These are phyloP conservation scores for Grammomys dolichurus DNA, from an alignment of 2,113 vertebrate species.

Conservation along the genomic window DNA sequence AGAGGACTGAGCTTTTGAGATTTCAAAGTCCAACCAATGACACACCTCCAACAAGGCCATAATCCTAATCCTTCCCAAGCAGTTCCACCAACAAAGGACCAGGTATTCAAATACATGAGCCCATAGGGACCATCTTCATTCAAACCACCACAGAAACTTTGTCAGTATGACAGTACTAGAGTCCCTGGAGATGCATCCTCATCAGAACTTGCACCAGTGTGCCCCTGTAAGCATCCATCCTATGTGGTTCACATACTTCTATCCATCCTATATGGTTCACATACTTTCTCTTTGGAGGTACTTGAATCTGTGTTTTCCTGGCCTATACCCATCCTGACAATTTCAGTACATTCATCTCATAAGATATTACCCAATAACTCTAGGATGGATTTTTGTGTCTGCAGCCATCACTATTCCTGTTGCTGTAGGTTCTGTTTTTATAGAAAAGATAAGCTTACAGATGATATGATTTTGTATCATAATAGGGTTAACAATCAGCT, in stretches of 20 bases:
- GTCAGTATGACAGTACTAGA: accelerated
- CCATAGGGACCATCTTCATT: neutral
- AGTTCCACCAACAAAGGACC: neutral
- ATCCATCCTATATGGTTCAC: accelerated
- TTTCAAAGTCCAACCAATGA: neutral
- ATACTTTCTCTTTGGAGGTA: neutral
- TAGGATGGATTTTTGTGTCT: neutral
- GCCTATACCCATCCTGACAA: neutral
- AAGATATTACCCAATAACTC: neutral
- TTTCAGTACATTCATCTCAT: neutral
- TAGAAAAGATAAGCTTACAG: neutral
- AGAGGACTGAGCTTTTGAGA: neutral
- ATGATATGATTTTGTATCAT: neutral
- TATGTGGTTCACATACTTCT: neutral
- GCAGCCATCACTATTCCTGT: neutral
- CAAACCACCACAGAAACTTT: neutral
- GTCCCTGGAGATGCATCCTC: neutral
- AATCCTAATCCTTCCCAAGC: neutral
- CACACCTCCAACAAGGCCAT: neutral
- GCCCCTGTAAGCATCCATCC: accelerated
- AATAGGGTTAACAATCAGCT: neutral
- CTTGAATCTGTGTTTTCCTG: neutral
- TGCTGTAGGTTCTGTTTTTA: neutral
- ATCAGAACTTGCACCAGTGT: accelerated
- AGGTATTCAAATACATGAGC: neutral